These are phyloP conservation scores for Frieseomelitta varia DNA, from an alignment of 1,140 invertebrate genomes.

Conservation along the genomic window DNA sequence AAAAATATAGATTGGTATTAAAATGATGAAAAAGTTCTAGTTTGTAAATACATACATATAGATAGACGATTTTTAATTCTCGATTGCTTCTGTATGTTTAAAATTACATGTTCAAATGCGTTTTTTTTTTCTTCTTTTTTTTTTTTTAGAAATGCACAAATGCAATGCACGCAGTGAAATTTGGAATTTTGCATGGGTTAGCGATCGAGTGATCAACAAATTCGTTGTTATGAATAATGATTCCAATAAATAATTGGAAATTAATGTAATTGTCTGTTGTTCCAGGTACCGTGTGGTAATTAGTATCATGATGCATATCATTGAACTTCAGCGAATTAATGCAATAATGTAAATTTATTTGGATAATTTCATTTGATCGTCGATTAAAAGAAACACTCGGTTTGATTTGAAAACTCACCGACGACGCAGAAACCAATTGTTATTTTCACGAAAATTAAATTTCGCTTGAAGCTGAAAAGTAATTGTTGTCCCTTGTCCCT, in stretches of 20 bases:
- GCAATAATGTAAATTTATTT: neutral
- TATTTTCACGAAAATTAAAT: too few relatives aligned
- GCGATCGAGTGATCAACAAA: neutral
- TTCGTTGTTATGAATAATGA: neutral
- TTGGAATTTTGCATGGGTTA: neutral
- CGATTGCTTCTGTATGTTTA: neutral
- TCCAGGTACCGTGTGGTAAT: neutral
- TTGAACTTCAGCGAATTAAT: neutral
- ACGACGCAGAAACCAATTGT: too few relatives aligned
- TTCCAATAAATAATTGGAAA: neutral
- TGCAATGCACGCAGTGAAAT: neutral
- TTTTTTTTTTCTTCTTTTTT: rapidly evolving
- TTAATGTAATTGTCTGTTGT: neutral
- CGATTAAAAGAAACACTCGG: neutral
- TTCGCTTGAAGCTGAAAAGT: too few relatives aligned
- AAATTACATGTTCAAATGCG: neutral
- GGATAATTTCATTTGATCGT: neutral
- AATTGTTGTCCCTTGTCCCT: neutral
- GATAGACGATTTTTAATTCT: too few relatives aligned
- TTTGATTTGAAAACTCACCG: neutral
- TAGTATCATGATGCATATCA: neutral
- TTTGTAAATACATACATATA: too few relatives aligned
- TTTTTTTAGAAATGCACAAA: neutral
- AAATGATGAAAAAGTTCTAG: too few relatives aligned
- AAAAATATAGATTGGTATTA: too few relatives aligned